Evolutionary conservation across 2,797 vertebrate genomes (phyloP).

Genomic region (Eleutherodactylus coqui): DNA sequence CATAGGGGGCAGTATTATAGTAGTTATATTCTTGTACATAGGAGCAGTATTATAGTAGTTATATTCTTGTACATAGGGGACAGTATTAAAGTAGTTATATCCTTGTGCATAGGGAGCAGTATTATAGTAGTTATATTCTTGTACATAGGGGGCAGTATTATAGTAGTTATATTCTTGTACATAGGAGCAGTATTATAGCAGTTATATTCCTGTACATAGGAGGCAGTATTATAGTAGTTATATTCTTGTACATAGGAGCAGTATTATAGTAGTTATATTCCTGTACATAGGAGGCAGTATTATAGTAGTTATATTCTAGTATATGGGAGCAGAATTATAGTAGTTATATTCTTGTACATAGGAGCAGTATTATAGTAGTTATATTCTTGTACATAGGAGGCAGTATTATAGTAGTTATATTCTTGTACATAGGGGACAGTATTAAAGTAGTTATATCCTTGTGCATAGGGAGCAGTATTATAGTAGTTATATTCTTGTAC

Average conservation of each 20-base stretch:
- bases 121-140: conserved; percentile 18
- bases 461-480: not conserved
- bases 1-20: not conserved
- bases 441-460: not conserved
- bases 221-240: conserved; percentile 9
- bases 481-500: conserved; percentile 9
- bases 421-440: too few species aligned
- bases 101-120: conserved; percentile 6
- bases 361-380: conserved; percentile 10
- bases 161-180: conserved; percentile 8
- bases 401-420: too few species aligned
- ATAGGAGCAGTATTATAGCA: conserved; percentile 9
- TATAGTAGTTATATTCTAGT: conserved; percentile 2
- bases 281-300: not conserved
- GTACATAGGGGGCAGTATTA: conserved; percentile 1
- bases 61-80: not conserved
- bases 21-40: conserved; percentile 18
- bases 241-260: not conserved
- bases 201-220: conserved; percentile 13
- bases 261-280: conserved; percentile 15
- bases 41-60: conserved; percentile 2
- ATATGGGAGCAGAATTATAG: not conserved
- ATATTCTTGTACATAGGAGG: conserved; percentile 5
- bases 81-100: not conserved
- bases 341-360: conserved; percentile 7